Evolutionary conservation across 2,797 vertebrate genomes (phyloP), one percentile per base, ranked within the genome.

Genomic region (Epinephelus malabaricus): DNA sequence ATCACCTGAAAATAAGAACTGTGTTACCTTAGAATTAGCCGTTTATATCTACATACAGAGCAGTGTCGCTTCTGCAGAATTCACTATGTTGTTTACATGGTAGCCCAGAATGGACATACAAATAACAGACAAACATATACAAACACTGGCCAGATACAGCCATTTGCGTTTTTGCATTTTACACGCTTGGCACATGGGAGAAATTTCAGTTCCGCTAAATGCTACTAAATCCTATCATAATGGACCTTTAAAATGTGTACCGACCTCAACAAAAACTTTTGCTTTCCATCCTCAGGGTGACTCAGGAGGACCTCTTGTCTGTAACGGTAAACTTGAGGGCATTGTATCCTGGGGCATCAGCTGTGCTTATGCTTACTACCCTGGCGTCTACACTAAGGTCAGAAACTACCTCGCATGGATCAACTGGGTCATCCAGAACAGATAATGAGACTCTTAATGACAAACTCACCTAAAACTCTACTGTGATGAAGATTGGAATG

Each of bases 261-360:
- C 11, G 59, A 15, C 27, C 5, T 17, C 15, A 13, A 38, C 2
- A 50, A 45, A 59, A 15, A 3, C 1, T 2, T 13, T 21, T 2
- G 17, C 59, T 70, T 68, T 68, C 9, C 30, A 2, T 86, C 50
- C 58, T 23, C 91, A 96, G 96, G 95, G 95, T 1, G 96, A 96
- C 82, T 96, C 96, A 2, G 96, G 96, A n/a, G 95, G 96, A 51
- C 95, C 96, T 12, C 93, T 96, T 0, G 14, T 96, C 40, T 96
- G 96, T 78, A 84, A 94, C 0, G 94, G 94, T 6, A 78, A 64
- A 76, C 88, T 96, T 69, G 94, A 95, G 82, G 96, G 96, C 27
- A 95, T 96, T 15, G 96, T 96, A 17, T 96, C 96, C 14, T 96
- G 96, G 96, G 96, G 95, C 56, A 94, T 95, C 3, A 91, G 95